Evolutionary conservation across 2,888 invertebrate genomes (phyloP).

Genomic region (Chrysomela aeneicollis): DNA sequence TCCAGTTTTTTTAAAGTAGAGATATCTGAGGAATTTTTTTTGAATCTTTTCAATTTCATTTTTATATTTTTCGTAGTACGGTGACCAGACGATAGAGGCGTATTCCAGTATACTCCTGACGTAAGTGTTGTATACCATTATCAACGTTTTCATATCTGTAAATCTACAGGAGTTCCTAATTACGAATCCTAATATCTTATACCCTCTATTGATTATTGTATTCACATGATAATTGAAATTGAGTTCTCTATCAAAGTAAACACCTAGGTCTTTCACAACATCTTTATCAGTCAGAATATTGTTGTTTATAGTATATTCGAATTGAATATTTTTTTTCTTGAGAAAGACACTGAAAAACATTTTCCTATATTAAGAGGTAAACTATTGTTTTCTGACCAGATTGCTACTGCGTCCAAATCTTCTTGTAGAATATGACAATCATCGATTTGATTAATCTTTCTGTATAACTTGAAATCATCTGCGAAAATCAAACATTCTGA

Average conservation of each 20-base stretch:
- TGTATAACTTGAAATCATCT: not conserved
- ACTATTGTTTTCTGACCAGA: not conserved
- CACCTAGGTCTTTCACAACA: not conserved
- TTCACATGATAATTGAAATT: conserved; percentile 12
- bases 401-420: not conserved
- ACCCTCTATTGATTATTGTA: not conserved
- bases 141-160: conserved; percentile 4
- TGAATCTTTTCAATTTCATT: conserved; percentile 5
- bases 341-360: conserved; percentile 6
- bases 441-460: not conserved
- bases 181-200: not conserved
- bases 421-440: not conserved
- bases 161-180: not conserved
- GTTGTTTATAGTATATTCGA: not conserved
- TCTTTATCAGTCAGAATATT: not conserved
- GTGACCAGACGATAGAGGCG: not conserved
- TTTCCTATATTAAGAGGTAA: conserved; percentile 11
- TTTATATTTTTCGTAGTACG: conserved; percentile 6
- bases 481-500: not conserved
- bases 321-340: not conserved
- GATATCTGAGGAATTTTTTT: conserved; percentile 9
- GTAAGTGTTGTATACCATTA: not conserved
- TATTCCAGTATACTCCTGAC: not conserved
- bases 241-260: not conserved
- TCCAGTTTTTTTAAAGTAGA: not conserved